Conservation (phyloP, 1,140 invertebrate genomes). For the Papilio glaucus region DNA sequence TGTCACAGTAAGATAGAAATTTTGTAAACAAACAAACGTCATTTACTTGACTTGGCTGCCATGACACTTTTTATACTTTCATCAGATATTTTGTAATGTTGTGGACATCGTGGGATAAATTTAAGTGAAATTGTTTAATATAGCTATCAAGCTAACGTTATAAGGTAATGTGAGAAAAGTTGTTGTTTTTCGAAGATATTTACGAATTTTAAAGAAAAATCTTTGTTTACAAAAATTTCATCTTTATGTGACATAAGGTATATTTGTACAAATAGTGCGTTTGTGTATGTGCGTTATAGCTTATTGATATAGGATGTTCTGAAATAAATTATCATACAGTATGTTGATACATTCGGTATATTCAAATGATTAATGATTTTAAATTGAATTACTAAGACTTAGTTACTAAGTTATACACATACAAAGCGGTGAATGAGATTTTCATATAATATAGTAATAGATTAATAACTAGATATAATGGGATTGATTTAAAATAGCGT, state of each 20-base stretch:
- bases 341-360: background rate
- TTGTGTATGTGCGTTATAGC: background rate
- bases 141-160: too few species aligned
- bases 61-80: background rate
- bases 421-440: slow-evolving; percentile 10
- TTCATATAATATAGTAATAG: background rate
- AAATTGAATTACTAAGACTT: background rate
- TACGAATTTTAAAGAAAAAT: too few species aligned
- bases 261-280: background rate
- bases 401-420: slow-evolving; percentile 4
- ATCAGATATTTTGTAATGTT: background rate
- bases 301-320: slow-evolving; percentile 9
- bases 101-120: too few species aligned
- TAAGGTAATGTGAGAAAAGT: too few species aligned
- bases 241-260: too few species aligned
- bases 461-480: slow-evolving; percentile 12
- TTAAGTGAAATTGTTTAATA: too few species aligned
- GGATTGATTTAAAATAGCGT: slow-evolving; percentile 10
- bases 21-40: too few species aligned
- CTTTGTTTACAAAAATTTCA: too few species aligned
- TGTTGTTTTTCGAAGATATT: too few species aligned
- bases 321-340: background rate
- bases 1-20: background rate
- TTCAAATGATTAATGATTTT: background rate
- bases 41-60: background rate